Conservation (phyloP, 2,113 vertebrate genomes). For the Isichthys henryi region DNA sequence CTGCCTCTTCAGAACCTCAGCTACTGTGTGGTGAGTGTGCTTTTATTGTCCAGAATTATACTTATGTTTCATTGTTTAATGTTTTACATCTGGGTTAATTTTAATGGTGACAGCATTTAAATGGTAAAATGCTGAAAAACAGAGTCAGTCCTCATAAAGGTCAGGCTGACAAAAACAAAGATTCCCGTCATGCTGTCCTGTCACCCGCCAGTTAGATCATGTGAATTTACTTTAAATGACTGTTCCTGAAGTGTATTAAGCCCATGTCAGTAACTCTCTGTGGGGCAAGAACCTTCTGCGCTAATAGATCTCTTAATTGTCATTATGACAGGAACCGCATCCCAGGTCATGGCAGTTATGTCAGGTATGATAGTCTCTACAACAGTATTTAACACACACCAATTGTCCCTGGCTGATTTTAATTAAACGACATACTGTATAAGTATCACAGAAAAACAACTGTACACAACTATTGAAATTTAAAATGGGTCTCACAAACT, state of each 20-base stretch:
- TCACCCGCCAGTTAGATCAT: not conserved
- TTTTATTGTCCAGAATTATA: not conserved
- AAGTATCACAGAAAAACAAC: not conserved
- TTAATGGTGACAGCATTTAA: not conserved
- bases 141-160: not conserved
- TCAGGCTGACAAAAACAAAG: not conserved
- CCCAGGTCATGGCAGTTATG: too few species aligned
- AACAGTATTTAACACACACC: not conserved
- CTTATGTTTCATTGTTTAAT: not conserved
- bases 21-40: not conserved
- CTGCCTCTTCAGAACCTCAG: not conserved
- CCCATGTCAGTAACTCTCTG: not conserved
- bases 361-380: not conserved
- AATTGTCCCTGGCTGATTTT: not conserved
- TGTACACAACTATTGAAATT: not conserved
- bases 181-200: not conserved
- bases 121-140: not conserved
- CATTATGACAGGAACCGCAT: not conserved
- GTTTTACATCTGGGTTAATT: not conserved
- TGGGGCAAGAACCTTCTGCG: not conserved
- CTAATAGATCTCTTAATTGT: not conserved
- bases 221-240: not conserved
- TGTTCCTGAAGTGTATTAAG: not conserved
- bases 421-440: not conserved
- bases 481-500: not conserved